Evolutionary conservation across 2,888 invertebrate species (phyloP).

Genomic region (Caradrina clavipalpis): DNA sequence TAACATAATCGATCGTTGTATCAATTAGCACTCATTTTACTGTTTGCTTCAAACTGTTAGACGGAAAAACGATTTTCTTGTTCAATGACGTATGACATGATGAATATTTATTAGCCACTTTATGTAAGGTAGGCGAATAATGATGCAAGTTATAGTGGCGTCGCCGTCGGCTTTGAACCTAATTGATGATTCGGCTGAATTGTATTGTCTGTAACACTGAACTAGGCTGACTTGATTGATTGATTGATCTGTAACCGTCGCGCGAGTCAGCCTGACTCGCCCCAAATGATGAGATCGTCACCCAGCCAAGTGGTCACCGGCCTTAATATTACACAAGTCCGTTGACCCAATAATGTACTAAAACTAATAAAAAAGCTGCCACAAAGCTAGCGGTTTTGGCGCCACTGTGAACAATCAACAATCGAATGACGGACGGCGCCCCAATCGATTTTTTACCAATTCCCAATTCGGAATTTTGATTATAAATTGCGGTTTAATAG

Average conservation of each 20-base stretch:
- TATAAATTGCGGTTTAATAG: constrained; percentile 62
- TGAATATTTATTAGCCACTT: constrained; percentile 13
- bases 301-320: constrained; percentile 47
- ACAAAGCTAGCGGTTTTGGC: constrained; percentile 65
- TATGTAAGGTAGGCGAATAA: not conserved
- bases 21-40: constrained; percentile 39
- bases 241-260: constrained; percentile 35
- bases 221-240: constrained; percentile 33
- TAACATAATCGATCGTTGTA: constrained; percentile 48
- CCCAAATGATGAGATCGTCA: constrained; percentile 18
- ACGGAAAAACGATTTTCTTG: constrained; percentile 29
- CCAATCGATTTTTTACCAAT: constrained; percentile 64
- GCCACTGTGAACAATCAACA: constrained; percentile 60
- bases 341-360: constrained; percentile 69
- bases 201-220: constrained; percentile 5
- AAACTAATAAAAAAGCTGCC: constrained; percentile 50
- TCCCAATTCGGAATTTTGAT: constrained; percentile 61
- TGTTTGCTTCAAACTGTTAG: constrained; percentile 21
- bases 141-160: not conserved
- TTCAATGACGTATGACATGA: constrained; percentile 20
- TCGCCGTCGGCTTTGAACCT: not conserved
- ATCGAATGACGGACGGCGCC: constrained; percentile 59
- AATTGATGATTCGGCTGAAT: constrained; percentile 14
- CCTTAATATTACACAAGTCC: constrained; percentile 59
- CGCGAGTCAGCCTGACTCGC: not conserved